Evolutionary conservation across 2,888 invertebrate species (phyloP).

Genomic region (Acleris literana): DNA sequence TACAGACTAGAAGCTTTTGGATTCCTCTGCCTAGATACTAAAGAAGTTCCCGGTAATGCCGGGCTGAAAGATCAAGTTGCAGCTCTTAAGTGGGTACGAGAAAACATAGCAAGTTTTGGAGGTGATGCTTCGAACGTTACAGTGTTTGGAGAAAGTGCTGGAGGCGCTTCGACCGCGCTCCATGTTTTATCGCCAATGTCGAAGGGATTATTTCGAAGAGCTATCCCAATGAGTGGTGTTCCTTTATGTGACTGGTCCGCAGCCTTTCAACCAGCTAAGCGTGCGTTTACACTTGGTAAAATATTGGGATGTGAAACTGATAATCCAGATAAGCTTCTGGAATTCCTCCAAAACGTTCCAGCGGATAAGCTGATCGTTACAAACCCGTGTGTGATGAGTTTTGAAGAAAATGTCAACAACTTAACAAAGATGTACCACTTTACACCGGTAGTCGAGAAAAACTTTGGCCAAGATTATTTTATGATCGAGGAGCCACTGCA

Average conservation of each 20-base stretch:
- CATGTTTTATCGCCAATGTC: constrained; percentile 61
- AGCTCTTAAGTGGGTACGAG: constrained; percentile 56
- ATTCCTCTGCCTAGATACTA: constrained; percentile 79
- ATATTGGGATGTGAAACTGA: constrained; percentile 46
- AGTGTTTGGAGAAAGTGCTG: constrained; percentile 60
- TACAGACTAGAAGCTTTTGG: constrained; percentile 81
- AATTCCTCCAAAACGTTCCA: constrained; percentile 48
- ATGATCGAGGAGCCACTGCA: constrained; percentile 44
- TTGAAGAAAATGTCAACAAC: constrained; percentile 32
- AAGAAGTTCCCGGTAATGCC: constrained; percentile 84
- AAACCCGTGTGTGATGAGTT: constrained; percentile 33
- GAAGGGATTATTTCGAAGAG: constrained; percentile 58
- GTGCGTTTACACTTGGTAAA: constrained; percentile 47
- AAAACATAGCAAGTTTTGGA: constrained; percentile 55
- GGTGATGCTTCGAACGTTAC: constrained; percentile 56
- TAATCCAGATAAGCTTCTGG: constrained; percentile 45
- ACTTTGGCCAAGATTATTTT: constrained; percentile 46
- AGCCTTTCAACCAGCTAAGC: constrained; percentile 43
- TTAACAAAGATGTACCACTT: constrained; percentile 41
- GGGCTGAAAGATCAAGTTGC: constrained; percentile 72
- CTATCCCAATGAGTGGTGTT: constrained; percentile 60
- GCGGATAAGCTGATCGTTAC: constrained; percentile 43
- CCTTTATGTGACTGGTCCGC: constrained; percentile 48
- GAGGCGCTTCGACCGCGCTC: constrained; percentile 49
- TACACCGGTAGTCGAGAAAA: constrained; percentile 49